phyloP scores from a whole-genome alignment of 2,797 vertebrate species.

The Clarias fuscus region DNA sequence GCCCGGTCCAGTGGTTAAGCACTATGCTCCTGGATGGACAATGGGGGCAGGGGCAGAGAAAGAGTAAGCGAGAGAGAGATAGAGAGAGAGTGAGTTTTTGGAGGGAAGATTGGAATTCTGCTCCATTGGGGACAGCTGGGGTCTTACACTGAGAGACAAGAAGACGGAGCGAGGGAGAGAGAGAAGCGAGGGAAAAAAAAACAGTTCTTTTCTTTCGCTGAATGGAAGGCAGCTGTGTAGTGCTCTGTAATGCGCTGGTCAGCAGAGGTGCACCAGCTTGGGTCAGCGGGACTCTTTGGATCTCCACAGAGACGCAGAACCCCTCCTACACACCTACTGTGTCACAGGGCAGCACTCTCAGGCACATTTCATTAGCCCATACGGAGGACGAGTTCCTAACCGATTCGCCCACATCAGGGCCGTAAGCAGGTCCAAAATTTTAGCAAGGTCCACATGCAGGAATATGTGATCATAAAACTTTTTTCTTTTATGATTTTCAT shows the following conservation, averaged over 20 bases:
- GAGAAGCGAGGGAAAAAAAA: slow-evolving; percentile 43
- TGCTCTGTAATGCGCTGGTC: slow-evolving; percentile 49
- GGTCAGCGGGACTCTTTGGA: slow-evolving; percentile 52
- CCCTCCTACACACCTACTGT: slow-evolving; percentile 50
- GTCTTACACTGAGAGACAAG: slow-evolving; percentile 58
- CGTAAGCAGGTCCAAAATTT: neutral
- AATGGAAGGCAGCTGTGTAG: slow-evolving; percentile 67
- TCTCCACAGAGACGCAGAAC: slow-evolving; percentile 37
- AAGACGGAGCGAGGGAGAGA: slow-evolving; percentile 45
- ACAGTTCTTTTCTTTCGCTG: slow-evolving; percentile 60
- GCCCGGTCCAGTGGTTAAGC: slow-evolving; percentile 75
- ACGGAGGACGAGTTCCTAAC: slow-evolving; percentile 31
- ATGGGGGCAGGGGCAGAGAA: slow-evolving; percentile 53
- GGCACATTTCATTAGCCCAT: slow-evolving; percentile 46
- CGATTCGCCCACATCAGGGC: neutral
- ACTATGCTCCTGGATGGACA: slow-evolving; percentile 71
- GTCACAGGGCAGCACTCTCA: slow-evolving; percentile 41
- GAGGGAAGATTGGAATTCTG: slow-evolving; percentile 61
- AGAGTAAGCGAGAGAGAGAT: slow-evolving; percentile 34
- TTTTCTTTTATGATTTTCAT: neutral
- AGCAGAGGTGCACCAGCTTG: slow-evolving; percentile 54
- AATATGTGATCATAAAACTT: neutral
- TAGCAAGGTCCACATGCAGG: neutral
- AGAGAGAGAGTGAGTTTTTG: slow-evolving; percentile 48
- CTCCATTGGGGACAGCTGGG: slow-evolving; percentile 62